phyloP scores from a whole-genome alignment of 2,113 vertebrate species.

The Hypomesus transpacificus region DNA sequence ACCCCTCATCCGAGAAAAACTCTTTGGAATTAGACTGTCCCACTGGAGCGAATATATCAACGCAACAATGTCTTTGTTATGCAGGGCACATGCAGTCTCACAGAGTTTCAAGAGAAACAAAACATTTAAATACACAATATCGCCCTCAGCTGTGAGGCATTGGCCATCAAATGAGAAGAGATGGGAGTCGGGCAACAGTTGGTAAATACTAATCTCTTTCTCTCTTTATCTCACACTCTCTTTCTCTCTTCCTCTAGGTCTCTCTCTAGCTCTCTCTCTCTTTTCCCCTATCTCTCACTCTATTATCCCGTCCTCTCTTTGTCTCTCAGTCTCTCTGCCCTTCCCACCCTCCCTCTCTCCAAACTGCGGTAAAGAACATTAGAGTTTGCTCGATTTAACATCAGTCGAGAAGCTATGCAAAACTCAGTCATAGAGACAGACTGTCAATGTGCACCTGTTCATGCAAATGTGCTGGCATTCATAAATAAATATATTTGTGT shows the following conservation, averaged over 20 bases:
- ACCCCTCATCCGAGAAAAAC: too few relatives aligned
- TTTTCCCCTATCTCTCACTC: not conserved
- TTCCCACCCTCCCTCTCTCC: not conserved
- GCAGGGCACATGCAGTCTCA: conserved; percentile 32
- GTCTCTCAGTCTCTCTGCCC: not conserved
- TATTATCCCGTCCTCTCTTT: too few relatives aligned
- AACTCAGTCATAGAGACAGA: conserved; percentile 24
- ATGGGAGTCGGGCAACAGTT: conserved; percentile 36
- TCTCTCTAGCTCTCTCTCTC: not conserved
- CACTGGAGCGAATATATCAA: not conserved
- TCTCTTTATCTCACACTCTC: not conserved
- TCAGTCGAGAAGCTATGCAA: conserved; percentile 35
- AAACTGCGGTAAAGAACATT: conserved; percentile 4
- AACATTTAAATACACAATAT: conserved; percentile 48
- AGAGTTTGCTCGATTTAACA: conserved; percentile 11
- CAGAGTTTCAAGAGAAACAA: conserved; percentile 45
- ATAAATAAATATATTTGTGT: not conserved
- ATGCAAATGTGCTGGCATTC: conserved; percentile 29
- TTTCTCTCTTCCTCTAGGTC: too few relatives aligned
- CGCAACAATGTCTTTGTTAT: conserved; percentile 9
- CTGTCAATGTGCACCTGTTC: conserved; percentile 20
- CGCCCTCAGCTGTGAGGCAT: conserved; percentile 47
- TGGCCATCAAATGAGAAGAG: conserved; percentile 55
- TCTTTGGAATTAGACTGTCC: too few relatives aligned
- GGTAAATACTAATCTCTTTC: not conserved